A percentile compares a stretch with the other conserved stretches of the same genome.
These are phyloP conservation scores for Drosophila nebulosa DNA, from an alignment of 1,140 invertebrate genomes.

Conservation along the genomic window DNA sequence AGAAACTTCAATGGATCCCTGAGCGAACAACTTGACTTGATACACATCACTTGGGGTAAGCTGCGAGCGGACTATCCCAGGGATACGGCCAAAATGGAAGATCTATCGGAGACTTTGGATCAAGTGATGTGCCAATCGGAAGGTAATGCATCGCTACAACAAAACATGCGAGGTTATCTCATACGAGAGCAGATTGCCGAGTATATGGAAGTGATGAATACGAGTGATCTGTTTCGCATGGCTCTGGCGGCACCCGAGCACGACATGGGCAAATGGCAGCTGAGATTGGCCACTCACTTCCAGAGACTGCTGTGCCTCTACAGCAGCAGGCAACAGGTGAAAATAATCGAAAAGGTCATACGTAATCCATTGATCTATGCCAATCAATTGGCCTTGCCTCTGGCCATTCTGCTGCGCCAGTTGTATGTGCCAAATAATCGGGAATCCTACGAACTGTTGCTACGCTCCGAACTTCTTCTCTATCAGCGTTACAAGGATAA, in stretches of 20 bases:
- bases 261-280: constrained; percentile 34
- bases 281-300: constrained; percentile 11
- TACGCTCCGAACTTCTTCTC: constrained; percentile 17
- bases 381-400: background rate
- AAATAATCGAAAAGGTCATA: constrained; percentile 15
- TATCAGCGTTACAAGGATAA: constrained; percentile 25
- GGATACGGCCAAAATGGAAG: constrained; percentile 28
- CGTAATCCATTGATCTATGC: background rate
- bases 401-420: constrained; percentile 17
- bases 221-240: constrained; percentile 10
- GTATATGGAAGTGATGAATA: constrained; percentile 25
- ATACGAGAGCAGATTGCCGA: constrained; percentile 29
- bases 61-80: constrained; percentile 20
- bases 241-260: constrained; percentile 31
- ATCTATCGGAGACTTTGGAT: constrained; percentile 11
- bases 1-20: constrained; percentile 16
- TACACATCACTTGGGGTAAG: constrained; percentile 33
- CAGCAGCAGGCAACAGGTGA: background rate
- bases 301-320: constrained; percentile 24
- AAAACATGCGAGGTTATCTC: constrained; percentile 22
- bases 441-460: constrained; percentile 27
- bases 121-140: constrained; percentile 13
- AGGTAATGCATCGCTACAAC: constrained; percentile 6
- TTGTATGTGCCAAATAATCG: constrained; percentile 14
- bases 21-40: constrained; percentile 21